Percentiles rank a stretch among this genome's conserved stretches.
Conservation (phyloP, 2,797 vertebrate genomes). For the Cygnus olor region DNA sequence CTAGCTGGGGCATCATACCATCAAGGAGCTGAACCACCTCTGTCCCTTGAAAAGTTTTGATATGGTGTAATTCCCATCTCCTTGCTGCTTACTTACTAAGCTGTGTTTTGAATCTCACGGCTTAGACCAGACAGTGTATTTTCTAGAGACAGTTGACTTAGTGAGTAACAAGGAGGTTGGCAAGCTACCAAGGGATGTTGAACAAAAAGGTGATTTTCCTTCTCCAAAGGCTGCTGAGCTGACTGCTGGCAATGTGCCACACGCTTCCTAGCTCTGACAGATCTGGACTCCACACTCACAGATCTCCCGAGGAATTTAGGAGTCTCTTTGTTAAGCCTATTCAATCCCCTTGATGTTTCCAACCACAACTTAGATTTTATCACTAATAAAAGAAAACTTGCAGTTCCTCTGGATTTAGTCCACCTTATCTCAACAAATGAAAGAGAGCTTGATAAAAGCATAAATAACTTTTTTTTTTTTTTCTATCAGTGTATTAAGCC, state of each 20-base stretch:
- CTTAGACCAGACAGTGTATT: not conserved
- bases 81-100: not conserved
- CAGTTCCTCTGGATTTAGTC: conserved; percentile 16
- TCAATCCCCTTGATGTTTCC: conserved; percentile 37
- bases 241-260: conserved; percentile 22
- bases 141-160: conserved; percentile 7
- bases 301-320: conserved; percentile 3
- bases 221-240: conserved; percentile 6
- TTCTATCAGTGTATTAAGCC: not conserved
- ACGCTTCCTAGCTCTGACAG: not conserved
- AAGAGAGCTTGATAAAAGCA: conserved; percentile 12
- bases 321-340: conserved; percentile 24
- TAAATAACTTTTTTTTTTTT: not conserved
- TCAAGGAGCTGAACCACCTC: not conserved
- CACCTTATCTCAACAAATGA: conserved; percentile 22
- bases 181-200: not conserved
- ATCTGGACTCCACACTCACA: conserved; percentile 33
- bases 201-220: conserved; percentile 48
- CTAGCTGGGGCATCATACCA: not conserved
- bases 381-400: conserved; percentile 18
- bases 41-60: not conserved
- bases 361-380: conserved; percentile 55
- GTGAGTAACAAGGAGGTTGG: conserved; percentile 13
- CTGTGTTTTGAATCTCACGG: not conserved
- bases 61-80: not conserved